phyloP scores from a whole-genome alignment of 2,888 invertebrate genomes.

The Cephus spinipes region DNA sequence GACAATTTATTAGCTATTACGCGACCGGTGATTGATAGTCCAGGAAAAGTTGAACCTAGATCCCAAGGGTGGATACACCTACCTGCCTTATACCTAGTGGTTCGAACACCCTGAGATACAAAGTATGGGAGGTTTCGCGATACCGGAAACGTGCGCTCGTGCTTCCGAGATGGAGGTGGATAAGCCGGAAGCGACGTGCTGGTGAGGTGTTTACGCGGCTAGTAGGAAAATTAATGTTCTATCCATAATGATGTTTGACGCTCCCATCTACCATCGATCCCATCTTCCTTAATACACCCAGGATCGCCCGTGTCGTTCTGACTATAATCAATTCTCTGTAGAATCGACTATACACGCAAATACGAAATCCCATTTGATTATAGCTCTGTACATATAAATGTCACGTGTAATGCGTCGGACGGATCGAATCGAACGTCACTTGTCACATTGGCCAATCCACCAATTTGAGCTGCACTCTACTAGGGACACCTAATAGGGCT shows the following conservation, averaged over 20 bases:
- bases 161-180: constrained; percentile 18
- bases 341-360: no score
- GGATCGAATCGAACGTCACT: background rate
- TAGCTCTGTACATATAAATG: background rate
- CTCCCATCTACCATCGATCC: background rate
- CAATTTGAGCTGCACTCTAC: background rate
- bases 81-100: background rate
- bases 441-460: background rate
- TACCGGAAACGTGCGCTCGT: constrained; percentile 12
- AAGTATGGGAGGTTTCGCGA: background rate
- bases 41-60: background rate
- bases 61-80: background rate
- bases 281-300: background rate
- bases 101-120: background rate
- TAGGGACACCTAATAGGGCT: background rate
- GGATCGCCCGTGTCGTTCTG: background rate
- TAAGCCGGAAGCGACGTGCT: constrained; percentile 18
- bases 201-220: background rate
- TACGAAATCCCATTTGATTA: no score
- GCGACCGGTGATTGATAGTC: constrained; percentile 21
- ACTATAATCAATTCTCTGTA: background rate
- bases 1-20: constrained; percentile 54
- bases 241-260: background rate
- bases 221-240: background rate
- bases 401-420: background rate